phyloP scores from a whole-genome alignment of 2,888 invertebrate species.

The Aspidapion aeneum region DNA sequence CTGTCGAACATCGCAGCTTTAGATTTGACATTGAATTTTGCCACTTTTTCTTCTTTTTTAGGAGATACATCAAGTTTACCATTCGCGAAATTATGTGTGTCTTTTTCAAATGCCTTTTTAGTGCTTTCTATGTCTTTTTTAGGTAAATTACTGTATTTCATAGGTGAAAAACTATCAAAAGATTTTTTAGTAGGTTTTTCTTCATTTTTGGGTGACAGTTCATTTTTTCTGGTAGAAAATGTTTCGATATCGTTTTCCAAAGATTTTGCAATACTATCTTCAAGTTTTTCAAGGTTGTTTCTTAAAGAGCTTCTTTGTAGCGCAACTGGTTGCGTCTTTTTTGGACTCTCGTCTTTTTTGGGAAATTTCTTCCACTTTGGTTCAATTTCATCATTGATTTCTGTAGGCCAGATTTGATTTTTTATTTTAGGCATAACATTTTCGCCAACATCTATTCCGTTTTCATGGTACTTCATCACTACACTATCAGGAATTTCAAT shows the following conservation, averaged over 20 bases:
- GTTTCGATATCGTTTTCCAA: not conserved
- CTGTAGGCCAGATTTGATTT: conserved; percentile 41
- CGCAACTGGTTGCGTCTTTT: not conserved
- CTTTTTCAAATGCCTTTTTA: not conserved
- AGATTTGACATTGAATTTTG: not conserved
- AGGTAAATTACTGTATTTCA: too few species aligned
- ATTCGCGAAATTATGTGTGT: not conserved
- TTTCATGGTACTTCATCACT: conserved; percentile 14
- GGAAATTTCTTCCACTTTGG: not conserved
- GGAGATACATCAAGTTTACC: not conserved
- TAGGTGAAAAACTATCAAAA: too few species aligned
- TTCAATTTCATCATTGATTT: not conserved
- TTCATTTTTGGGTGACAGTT: not conserved
- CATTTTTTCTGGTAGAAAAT: not conserved
- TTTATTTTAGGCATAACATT: conserved; percentile 25
- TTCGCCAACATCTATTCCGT: conserved; percentile 15
- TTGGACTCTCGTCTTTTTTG: not conserved
- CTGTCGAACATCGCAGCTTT: not conserved
- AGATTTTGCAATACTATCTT: too few species aligned
- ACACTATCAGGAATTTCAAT: conserved; percentile 21
- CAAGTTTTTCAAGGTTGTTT: not conserved
- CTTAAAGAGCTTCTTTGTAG: not conserved
- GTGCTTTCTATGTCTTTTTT: too few species aligned
- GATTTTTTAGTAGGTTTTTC: not conserved
- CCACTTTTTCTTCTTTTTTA: not conserved